These are phyloP conservation scores for Metellina segmentata DNA, from an alignment of 2,888 invertebrate species.

Conservation along the genomic window DNA sequence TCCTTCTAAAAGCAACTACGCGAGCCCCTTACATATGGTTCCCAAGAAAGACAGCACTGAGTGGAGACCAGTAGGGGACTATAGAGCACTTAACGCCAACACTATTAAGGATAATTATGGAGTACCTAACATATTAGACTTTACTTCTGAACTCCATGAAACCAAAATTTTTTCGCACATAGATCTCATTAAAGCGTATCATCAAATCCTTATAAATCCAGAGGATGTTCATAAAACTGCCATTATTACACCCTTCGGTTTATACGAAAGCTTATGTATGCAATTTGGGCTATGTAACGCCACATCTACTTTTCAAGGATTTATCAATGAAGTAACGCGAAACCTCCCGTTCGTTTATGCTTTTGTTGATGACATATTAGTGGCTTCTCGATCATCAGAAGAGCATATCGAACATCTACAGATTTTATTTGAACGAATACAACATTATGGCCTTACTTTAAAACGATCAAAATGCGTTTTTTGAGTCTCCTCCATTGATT, in stretches of 20 bases:
- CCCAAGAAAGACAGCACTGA: background rate
- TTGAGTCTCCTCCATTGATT: too few relatives aligned
- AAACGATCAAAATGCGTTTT: too few relatives aligned
- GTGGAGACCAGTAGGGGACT: background rate
- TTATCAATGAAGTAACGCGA: background rate
- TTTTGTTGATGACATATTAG: background rate
- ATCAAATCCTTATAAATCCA: constrained; percentile 41
- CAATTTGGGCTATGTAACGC: background rate
- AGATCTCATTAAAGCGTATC: constrained; percentile 1
- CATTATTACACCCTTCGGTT: constrained; percentile 14
- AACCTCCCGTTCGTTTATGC: background rate
- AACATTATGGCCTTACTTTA: too few relatives aligned
- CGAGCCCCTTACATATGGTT: background rate
- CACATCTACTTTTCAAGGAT: background rate
- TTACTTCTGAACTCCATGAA: background rate
- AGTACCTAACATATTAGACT: too few relatives aligned
- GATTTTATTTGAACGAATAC: too few relatives aligned
- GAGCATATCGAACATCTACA: too few relatives aligned
- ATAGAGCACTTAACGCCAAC: background rate
- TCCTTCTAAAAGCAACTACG: constrained; percentile 45
- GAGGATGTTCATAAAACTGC: constrained; percentile 32
- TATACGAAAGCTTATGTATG: background rate
- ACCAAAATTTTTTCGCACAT: background rate
- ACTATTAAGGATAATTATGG: background rate
- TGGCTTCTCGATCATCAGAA: too few relatives aligned